Evolutionary conservation across 2,113 vertebrate genomes (phyloP).

Genomic region (Chamaetylas fuelleborni): DNA sequence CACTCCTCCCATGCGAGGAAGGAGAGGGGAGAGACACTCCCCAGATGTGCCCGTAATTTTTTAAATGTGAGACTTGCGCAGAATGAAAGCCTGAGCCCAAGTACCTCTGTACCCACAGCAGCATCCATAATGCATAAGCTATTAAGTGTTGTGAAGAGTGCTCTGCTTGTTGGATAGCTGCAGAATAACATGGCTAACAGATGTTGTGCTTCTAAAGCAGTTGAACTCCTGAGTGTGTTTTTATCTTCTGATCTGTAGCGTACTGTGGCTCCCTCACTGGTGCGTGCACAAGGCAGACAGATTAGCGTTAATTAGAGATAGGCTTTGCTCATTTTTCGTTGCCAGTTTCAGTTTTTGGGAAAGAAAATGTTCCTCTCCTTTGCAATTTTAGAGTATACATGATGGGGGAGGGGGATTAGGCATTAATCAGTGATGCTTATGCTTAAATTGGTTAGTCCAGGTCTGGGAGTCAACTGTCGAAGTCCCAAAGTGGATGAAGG

Average conservation of each 20-base stretch:
- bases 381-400: neutral
- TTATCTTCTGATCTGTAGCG: slow-evolving; percentile 12
- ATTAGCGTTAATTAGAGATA: slow-evolving; percentile 51
- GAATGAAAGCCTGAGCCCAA: neutral
- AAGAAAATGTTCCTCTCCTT: slow-evolving; percentile 42
- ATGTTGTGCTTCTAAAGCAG: slow-evolving; percentile 42
- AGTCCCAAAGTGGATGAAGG: neutral
- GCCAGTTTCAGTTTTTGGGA: slow-evolving; percentile 44
- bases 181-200: slow-evolving; percentile 21
- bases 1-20: neutral
- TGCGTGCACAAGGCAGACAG: neutral
- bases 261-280: slow-evolving; percentile 8
- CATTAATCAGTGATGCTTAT: neutral
- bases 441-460: neutral
- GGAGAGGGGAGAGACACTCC: neutral
- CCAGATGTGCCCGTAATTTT: neutral
- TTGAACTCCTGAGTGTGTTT: slow-evolving; percentile 38
- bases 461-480: neutral
- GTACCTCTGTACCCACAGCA: neutral
- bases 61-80: neutral
- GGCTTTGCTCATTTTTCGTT: slow-evolving; percentile 50
- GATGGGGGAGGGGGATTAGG: neutral
- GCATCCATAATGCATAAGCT: neutral
- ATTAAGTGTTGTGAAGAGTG: neutral
- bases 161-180: slow-evolving; percentile 50